These are phyloP conservation scores for Gouania willdenowi DNA, from an alignment of 2,797 vertebrate genomes.

Conservation along the genomic window DNA sequence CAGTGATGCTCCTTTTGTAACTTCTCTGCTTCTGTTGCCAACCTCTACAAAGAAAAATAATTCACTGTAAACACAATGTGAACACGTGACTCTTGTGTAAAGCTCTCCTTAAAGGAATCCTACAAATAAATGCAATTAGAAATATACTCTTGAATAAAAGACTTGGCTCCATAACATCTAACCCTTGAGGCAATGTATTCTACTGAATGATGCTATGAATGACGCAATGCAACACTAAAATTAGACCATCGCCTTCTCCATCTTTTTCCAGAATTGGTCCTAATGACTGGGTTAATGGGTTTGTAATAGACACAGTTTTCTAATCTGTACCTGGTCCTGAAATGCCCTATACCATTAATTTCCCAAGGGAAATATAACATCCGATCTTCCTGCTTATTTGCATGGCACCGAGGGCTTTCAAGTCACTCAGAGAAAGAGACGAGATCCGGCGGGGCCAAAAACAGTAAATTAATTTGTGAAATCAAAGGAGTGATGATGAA, in stretches of 20 bases:
- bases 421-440: conserved; percentile 14
- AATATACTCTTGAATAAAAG: no score
- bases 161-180: neutral
- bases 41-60: conserved; percentile 65
- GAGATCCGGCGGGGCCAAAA: conserved; percentile 4
- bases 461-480: conserved; percentile 37
- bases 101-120: neutral
- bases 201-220: no score
- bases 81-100: no score
- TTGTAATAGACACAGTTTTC: conserved; percentile 64
- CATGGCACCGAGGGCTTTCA: conserved; percentile 10
- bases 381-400: conserved; percentile 23
- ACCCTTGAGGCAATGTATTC: no score
- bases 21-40: conserved; percentile 82
- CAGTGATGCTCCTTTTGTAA: conserved; percentile 84
- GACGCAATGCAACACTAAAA: conserved; percentile 48
- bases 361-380: conserved; percentile 63
- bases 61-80: neutral
- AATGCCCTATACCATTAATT: conserved; percentile 68
- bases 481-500: conserved; percentile 8
- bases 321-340: conserved; percentile 69
- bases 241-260: conserved; percentile 49
- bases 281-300: conserved; percentile 77
- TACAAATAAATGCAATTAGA: neutral
- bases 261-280: conserved; percentile 52